phyloP scores from a whole-genome alignment of 2,113 vertebrate species.

The Xenus cinereus region DNA sequence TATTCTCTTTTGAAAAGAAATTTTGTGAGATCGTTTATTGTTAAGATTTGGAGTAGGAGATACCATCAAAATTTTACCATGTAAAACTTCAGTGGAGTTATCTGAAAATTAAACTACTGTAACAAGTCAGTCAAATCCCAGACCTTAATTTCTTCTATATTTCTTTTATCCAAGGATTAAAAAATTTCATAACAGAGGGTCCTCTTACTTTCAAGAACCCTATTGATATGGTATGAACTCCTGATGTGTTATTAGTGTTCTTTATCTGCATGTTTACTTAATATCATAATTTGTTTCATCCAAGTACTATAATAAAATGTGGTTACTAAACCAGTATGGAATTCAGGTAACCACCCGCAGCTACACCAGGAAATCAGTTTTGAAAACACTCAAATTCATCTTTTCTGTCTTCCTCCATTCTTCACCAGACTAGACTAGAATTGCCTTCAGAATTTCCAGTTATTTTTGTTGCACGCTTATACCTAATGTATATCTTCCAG shows the following conservation, averaged over 20 bases:
- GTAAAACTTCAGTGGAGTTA: background rate
- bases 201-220: background rate
- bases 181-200: background rate
- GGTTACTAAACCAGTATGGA: background rate
- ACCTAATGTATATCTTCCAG: background rate
- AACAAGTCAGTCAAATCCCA: background rate
- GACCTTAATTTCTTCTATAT: background rate
- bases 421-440: background rate
- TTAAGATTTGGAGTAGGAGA: background rate
- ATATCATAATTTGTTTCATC: background rate
- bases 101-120: background rate
- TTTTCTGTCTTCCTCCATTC: background rate
- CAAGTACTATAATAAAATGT: background rate
- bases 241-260: background rate
- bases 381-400: background rate
- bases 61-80: background rate
- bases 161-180: background rate
- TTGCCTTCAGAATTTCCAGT: background rate
- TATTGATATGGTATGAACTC: background rate
- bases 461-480: background rate
- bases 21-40: background rate
- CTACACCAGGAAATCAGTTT: background rate
- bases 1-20: background rate
- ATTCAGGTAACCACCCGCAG: background rate
- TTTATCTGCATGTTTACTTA: background rate